Conservation (phyloP, 2,797 vertebrate genomes). For the Poeciliopsis turneri region DNA sequence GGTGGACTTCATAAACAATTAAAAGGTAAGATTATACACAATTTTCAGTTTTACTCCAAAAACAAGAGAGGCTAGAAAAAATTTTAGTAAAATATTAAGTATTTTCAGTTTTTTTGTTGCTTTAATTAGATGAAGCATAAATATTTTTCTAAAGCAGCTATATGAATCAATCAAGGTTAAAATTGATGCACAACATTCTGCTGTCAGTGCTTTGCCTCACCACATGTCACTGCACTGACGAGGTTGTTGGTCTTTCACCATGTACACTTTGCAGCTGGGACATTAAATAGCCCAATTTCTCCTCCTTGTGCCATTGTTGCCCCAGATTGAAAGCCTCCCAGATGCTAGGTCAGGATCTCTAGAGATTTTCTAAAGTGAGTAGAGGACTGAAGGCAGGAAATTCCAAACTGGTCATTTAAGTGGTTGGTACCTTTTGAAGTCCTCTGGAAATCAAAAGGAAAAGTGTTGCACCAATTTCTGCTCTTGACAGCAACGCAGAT, state of each 20-base stretch:
- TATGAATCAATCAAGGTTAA: not conserved
- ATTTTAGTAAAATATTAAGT: not conserved
- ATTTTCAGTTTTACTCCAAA: not conserved
- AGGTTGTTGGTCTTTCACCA: not conserved
- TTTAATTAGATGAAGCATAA: not conserved
- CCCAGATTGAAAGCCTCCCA: not conserved
- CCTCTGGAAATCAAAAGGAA: not conserved
- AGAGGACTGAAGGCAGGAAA: not conserved
- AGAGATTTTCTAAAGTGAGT: not conserved
- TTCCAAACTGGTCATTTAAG: not conserved
- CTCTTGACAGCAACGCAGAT: not conserved
- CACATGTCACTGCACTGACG: not conserved
- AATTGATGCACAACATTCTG: not conserved
- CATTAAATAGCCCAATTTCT: not conserved
- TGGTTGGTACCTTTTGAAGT: not conserved
- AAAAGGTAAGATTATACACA: not conserved
- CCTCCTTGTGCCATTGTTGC: not conserved
- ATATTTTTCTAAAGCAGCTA: not conserved
- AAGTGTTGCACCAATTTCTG: not conserved
- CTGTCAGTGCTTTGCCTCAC: not conserved
- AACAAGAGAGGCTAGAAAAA: not conserved
- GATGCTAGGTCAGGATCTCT: not conserved
- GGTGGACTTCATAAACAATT: not conserved
- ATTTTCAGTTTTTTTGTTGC: not conserved
- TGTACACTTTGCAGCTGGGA: not conserved